Percentiles rank a stretch among this genome's conserved stretches.
Conservation (phyloP, 2,888 invertebrate species). For the Aporophyla lueneburgensis region DNA sequence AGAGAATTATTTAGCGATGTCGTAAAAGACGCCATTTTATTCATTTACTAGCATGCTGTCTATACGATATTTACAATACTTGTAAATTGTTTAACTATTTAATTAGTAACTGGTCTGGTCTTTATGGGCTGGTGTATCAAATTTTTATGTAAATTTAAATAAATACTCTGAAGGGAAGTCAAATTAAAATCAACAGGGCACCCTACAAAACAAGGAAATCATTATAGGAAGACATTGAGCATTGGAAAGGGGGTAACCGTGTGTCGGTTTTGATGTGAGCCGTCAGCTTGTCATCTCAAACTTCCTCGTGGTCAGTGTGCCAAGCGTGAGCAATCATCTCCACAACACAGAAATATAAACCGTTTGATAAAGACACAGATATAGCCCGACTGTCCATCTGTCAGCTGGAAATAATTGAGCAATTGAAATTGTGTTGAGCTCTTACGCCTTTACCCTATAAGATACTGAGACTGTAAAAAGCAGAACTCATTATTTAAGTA, state of each 20-base stretch:
- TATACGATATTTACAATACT: not conserved
- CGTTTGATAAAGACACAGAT: constrained; percentile 65
- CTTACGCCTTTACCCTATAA: constrained; percentile 26
- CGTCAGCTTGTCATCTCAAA: constrained; percentile 78
- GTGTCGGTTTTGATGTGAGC: constrained; percentile 71
- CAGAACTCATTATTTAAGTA: constrained; percentile 21
- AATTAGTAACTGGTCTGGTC: not conserved
- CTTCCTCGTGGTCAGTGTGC: constrained; percentile 81
- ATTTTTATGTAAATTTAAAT: not conserved
- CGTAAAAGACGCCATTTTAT: constrained; percentile 37
- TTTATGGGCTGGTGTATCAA: not conserved
- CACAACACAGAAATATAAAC: constrained; percentile 72
- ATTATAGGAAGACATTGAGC: constrained; percentile 46
- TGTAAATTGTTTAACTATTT: constrained; percentile 14
- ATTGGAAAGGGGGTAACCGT: constrained; percentile 62
- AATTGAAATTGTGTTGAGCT: constrained; percentile 32
- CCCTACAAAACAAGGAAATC: constrained; percentile 43
- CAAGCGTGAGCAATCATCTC: constrained; percentile 79
- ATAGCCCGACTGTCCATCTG: constrained; percentile 47
- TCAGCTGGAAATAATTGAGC: constrained; percentile 50
- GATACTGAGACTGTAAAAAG: constrained; percentile 26
- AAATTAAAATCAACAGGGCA: constrained; percentile 12
- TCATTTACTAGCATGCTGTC: not conserved
- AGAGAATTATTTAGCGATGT: constrained; percentile 35
- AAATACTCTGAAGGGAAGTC: not conserved